These are phyloP conservation scores for Eristalinus sepulchralis DNA, from an alignment of 2,888 invertebrate genomes.

Conservation along the genomic window DNA sequence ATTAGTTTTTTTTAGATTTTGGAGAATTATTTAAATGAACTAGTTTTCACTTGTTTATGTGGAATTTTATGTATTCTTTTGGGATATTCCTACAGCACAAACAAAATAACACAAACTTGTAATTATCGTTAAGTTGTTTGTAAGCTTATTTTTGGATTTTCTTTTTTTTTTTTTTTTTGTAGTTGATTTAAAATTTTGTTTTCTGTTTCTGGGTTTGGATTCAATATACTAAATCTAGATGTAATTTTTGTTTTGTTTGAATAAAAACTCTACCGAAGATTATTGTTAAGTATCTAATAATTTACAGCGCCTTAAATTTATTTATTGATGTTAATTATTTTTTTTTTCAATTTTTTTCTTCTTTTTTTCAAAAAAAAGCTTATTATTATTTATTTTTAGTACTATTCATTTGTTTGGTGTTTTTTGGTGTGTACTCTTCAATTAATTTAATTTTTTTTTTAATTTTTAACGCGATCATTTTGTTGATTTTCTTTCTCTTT, in stretches of 20 bases:
- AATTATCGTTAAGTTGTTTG: conserved; percentile 1
- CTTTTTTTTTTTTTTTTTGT: background rate
- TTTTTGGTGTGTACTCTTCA: conserved; percentile 40
- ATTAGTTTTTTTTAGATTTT: background rate
- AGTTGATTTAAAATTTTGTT: background rate
- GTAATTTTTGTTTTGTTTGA: conserved; percentile 21
- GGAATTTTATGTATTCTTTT: conserved; percentile 24
- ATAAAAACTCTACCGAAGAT: conserved; percentile 65
- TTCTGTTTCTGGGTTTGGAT: conserved; percentile 2
- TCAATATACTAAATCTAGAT: conserved; percentile 43
- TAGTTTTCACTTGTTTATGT: conserved; percentile 22
- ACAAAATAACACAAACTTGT: conserved; percentile 4
- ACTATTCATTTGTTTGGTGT: conserved; percentile 51
- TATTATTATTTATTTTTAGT: conserved; percentile 28
- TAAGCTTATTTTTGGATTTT: conserved; percentile 27
- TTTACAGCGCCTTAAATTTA: conserved; percentile 66
- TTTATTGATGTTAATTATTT: conserved; percentile 16
- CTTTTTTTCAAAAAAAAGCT: conserved; percentile 28
- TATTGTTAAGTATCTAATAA: conserved; percentile 60
- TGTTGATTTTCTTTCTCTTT: background rate
- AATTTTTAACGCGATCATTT: conserved; percentile 35
- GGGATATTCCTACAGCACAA: conserved; percentile 50
- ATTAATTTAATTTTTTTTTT: conserved; percentile 34
- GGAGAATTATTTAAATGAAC: background rate
- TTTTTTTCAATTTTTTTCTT: conserved; percentile 4